These are phyloP conservation scores for Heterohyrax brucei DNA, from an alignment of 2,797 vertebrate species.

Conservation along the genomic window DNA sequence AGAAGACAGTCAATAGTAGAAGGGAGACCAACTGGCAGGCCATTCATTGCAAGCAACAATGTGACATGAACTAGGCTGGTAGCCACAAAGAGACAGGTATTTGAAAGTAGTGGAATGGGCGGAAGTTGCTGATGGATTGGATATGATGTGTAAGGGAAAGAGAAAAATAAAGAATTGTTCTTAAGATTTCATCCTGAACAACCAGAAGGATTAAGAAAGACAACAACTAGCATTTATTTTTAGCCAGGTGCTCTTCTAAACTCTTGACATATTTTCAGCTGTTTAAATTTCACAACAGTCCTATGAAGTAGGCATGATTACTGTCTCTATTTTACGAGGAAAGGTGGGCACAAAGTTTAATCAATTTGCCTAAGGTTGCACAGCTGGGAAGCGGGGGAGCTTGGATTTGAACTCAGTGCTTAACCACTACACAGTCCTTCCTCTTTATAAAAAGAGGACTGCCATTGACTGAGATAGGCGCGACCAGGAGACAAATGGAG, in stretches of 20 bases:
- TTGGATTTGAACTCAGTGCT: neutral
- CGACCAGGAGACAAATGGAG: neutral
- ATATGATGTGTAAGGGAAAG: too few relatives aligned
- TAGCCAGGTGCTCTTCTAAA: neutral
- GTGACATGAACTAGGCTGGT: neutral
- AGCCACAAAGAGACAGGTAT: neutral
- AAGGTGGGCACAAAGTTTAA: neutral
- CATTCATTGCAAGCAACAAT: rapidly evolving
- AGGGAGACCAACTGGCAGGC: neutral
- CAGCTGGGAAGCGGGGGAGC: neutral
- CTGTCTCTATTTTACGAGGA: neutral
- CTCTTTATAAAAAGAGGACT: neutral
- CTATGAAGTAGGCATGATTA: neutral
- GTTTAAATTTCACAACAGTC: neutral
- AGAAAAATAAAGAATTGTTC: neutral
- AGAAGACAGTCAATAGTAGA: too few relatives aligned
- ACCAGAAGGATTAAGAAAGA: neutral
- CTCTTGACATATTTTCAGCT: neutral
- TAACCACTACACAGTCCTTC: neutral
- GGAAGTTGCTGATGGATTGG: neutral
- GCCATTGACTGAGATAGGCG: neutral
- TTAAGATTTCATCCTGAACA: neutral
- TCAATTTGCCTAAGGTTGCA: neutral
- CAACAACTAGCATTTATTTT: too few relatives aligned
- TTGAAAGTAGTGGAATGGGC: neutral